Conservation (phyloP, 92 coral and sea anemone species). For the Zoanthus sociatus region DNA sequence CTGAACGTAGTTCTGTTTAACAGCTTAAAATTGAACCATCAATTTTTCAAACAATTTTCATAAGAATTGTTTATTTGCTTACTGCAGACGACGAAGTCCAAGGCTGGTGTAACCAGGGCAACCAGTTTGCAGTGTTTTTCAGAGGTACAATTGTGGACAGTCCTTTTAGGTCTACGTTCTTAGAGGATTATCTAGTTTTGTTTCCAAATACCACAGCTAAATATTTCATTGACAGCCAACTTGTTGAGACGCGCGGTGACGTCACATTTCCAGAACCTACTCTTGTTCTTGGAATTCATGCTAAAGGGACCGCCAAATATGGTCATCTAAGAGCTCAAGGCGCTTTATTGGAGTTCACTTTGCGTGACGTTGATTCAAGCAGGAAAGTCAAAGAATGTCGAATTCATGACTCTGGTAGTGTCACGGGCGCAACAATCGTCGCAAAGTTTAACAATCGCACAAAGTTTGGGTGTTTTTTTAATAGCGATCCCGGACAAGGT, state of each 20-base stretch:
- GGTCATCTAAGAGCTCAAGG: constrained; percentile 63
- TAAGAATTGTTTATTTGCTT: neutral
- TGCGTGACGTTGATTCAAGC: constrained; percentile 28
- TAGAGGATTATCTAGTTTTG: constrained; percentile 9
- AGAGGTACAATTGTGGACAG: constrained; percentile 12
- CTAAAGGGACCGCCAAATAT: constrained; percentile 56
- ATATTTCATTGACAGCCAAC: constrained; percentile 48
- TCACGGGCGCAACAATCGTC: constrained; percentile 3
- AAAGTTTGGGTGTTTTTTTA: constrained; percentile 16
- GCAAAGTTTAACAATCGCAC: constrained; percentile 23
- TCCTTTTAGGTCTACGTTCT: neutral
- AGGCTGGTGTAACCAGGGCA: constrained; percentile 41
- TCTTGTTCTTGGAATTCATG: constrained; percentile 28
- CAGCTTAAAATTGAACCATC: no score
- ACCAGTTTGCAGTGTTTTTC: constrained; percentile 42
- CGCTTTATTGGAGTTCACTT: constrained; percentile 17
- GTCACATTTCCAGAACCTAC: constrained; percentile 13
- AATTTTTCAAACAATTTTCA: no score
- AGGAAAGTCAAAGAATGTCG: constrained; percentile 19
- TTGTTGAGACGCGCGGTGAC: constrained; percentile 29
- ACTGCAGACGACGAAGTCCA: constrained; percentile 4
- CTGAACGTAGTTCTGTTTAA: no score
- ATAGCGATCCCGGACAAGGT: neutral
- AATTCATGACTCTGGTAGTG: neutral
- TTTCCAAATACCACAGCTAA: constrained; percentile 7